Evolutionary conservation across 2,113 vertebrate species (phyloP).

Genomic region (Tetraodon nigroviridis): DNA sequence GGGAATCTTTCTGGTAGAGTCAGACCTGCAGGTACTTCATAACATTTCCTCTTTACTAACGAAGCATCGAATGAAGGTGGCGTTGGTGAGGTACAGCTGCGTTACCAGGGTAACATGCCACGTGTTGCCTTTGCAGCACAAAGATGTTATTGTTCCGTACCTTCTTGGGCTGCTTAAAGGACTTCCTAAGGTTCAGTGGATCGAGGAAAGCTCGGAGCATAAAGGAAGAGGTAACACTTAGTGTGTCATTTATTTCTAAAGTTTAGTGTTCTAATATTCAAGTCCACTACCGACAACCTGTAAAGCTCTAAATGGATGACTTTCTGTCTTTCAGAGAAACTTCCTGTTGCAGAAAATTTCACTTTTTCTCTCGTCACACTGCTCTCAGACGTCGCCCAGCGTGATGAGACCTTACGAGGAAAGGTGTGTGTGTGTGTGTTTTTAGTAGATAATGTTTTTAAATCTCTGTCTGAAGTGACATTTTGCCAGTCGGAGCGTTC

Average conservation of each 20-base stretch:
- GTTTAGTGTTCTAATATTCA: neutral
- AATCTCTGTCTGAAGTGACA: no score
- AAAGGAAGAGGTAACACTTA: conserved; percentile 80
- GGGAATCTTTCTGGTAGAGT: conserved; percentile 95
- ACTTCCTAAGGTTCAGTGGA: conserved; percentile 93
- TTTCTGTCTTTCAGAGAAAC: conserved; percentile 72
- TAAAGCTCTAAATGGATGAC: neutral
- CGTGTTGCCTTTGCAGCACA: conserved; percentile 79
- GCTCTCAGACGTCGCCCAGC: conserved; percentile 88
- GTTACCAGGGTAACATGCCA: neutral
- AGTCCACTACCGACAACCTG: neutral
- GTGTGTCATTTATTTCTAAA: neutral
- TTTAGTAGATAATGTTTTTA: neutral
- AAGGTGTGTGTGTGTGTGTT: conserved; percentile 75
- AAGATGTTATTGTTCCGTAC: conserved; percentile 88
- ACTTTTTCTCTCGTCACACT: conserved; percentile 90
- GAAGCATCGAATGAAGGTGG: no score
- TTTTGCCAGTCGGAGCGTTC: neutral
- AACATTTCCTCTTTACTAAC: no score
- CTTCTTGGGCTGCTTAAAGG: conserved; percentile 89
- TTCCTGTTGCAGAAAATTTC: conserved; percentile 94
- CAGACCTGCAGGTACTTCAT: conserved; percentile 84
- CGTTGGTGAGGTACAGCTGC: no score
- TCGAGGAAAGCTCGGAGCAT: conserved; percentile 89
- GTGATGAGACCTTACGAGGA: conserved; percentile 79